Conservation (phyloP, 2,113 vertebrate species). For the Hippolais icterina region DNA sequence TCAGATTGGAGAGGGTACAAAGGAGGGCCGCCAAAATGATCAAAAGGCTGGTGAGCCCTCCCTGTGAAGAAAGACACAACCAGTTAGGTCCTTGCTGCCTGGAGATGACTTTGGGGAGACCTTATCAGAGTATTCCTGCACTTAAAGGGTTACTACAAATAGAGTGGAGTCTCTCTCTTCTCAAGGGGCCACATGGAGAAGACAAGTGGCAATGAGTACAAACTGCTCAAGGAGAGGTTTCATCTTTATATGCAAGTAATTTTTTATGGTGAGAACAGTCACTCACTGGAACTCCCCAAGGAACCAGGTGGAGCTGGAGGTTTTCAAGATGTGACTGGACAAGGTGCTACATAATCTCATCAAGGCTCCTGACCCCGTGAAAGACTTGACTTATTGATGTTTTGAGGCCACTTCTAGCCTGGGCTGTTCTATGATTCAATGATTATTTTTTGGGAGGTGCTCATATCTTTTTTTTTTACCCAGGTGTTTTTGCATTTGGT, state of each 20-base stretch:
- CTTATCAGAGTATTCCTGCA: neutral
- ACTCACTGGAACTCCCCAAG: neutral
- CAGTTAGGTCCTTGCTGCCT: neutral
- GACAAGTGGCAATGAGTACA: neutral
- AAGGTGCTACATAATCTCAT: neutral
- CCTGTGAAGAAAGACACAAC: neutral
- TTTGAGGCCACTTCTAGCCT: neutral
- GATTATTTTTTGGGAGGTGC: neutral
- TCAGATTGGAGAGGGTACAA: neutral
- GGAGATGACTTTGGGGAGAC: neutral
- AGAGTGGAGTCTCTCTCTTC: neutral
- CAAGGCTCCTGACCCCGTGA: neutral
- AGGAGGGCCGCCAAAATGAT: neutral
- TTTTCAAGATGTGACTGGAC: neutral
- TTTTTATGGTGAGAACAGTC: neutral
- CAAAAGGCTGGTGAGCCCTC: neutral
- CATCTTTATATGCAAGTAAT: neutral
- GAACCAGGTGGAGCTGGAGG: neutral
- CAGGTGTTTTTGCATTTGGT: neutral
- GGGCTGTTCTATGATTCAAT: neutral
- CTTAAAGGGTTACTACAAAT: neutral
- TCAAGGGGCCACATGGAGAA: neutral
- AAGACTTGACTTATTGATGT: neutral
- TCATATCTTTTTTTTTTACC: neutral
- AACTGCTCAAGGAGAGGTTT: neutral